Percentiles rank a stretch among this genome's conserved stretches.
Conservation (phyloP, 2,888 invertebrate species). For the Cosmorhoe ocellata region DNA sequence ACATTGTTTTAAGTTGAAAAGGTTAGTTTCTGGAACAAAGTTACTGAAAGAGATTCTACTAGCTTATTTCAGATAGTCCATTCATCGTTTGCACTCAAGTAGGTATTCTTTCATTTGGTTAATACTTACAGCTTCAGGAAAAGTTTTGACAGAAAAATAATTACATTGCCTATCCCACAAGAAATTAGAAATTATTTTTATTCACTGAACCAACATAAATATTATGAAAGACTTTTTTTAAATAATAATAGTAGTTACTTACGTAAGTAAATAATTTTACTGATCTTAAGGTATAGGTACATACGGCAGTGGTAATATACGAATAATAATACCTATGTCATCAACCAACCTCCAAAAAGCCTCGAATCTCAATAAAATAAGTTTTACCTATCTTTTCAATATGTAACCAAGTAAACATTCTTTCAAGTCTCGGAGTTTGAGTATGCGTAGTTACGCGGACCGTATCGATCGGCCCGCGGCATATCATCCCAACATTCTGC, state of each 20-base stretch:
- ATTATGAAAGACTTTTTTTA: no score
- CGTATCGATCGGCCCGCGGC: conserved; percentile 22
- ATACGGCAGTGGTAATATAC: no score
- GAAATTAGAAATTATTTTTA: no score
- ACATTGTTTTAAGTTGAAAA: conserved; percentile 34
- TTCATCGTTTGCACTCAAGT: conserved; percentile 7
- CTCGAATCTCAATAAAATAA: conserved; percentile 8
- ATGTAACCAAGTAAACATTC: conserved; percentile 10
- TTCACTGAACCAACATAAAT: no score
- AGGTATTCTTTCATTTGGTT: conserved; percentile 7
- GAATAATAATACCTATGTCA: no score
- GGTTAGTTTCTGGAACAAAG: conserved; percentile 30
- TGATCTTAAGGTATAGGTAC: no score
- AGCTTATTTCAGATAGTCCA: conserved; percentile 17
- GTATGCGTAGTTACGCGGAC: conserved; percentile 19
- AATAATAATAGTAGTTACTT: no score
- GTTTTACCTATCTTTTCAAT: conserved; percentile 6
- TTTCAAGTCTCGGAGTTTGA: conserved; percentile 12
- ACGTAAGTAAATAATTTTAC: no score
- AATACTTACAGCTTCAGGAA: no score
- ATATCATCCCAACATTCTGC: conserved; percentile 14
- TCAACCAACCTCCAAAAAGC: no score
- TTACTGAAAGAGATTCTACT: conserved; percentile 28
- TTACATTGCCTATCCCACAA: no score
- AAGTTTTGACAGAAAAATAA: no score